Conservation (phyloP, 2,113 vertebrate genomes). For the Cettia cetti region DNA sequence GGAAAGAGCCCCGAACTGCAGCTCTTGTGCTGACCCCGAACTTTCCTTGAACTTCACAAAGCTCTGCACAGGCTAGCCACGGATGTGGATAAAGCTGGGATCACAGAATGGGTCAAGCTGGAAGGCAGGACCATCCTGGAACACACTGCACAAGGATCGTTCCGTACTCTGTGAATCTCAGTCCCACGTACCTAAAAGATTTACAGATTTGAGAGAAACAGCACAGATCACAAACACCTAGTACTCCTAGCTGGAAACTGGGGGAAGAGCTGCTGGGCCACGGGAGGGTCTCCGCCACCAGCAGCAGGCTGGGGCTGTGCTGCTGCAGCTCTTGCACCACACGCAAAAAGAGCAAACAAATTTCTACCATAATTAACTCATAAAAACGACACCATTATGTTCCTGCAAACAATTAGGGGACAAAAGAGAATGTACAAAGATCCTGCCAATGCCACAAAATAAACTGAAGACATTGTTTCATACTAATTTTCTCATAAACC, state of each 20-base stretch:
- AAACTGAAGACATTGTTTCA: background rate
- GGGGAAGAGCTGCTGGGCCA: background rate
- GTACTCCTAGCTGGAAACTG: background rate
- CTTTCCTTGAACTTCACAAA: accelerated
- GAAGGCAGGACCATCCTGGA: background rate
- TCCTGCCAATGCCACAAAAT: background rate
- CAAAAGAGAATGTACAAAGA: background rate
- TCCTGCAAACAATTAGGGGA: slow-evolving; percentile 15
- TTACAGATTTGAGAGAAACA: too few species aligned
- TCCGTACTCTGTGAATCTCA: background rate
- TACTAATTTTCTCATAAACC: background rate
- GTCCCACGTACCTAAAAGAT: background rate
- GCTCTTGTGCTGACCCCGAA: background rate
- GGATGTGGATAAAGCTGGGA: background rate
- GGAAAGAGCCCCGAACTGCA: background rate
- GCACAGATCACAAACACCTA: accelerated
- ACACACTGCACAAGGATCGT: accelerated
- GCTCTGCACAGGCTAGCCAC: background rate
- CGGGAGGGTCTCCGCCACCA: background rate
- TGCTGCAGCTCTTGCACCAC: background rate
- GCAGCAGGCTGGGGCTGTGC: background rate
- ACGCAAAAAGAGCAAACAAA: background rate
- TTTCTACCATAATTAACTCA: background rate
- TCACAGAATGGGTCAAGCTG: background rate
- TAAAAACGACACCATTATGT: background rate